phyloP scores from a whole-genome alignment of 2,797 vertebrate species.

The Silurus aristotelis region DNA sequence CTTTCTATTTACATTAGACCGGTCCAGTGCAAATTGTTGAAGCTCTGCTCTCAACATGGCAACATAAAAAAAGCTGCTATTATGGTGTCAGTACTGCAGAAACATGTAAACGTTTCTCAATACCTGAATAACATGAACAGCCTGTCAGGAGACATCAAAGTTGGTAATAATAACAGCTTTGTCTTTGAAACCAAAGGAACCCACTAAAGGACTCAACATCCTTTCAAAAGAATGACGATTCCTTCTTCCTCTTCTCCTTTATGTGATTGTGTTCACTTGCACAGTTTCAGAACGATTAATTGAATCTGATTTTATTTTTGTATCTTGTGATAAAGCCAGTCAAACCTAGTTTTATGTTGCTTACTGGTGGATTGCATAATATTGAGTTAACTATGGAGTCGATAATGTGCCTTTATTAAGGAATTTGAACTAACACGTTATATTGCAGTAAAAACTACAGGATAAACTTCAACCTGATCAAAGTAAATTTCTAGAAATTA shows the following conservation, averaged over 20 bases:
- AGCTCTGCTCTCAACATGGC: slow-evolving; percentile 27
- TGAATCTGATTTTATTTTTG: background rate
- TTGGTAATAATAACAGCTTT: slow-evolving; percentile 27
- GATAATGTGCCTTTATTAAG: background rate
- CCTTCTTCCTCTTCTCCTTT: background rate
- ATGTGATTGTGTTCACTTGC: background rate
- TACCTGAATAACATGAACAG: slow-evolving; percentile 35
- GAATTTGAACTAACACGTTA: background rate
- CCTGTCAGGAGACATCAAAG: slow-evolving; percentile 35
- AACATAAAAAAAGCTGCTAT: slow-evolving; percentile 39
- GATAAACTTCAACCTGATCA: background rate
- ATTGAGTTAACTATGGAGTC: background rate
- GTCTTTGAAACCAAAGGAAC: slow-evolving; percentile 25
- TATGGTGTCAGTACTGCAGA: slow-evolving; percentile 36
- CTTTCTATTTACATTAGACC: background rate
- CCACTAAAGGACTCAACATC: background rate
- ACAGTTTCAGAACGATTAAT: background rate
- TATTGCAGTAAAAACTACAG: background rate
- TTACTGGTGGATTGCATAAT: too few species aligned
- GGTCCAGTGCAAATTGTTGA: slow-evolving; percentile 13
- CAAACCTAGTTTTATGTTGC: background rate
- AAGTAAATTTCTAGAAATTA: background rate
- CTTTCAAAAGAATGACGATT: background rate
- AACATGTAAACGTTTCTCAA: slow-evolving; percentile 31
- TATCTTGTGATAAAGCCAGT: background rate